Evolutionary conservation across 2,888 invertebrate species (phyloP).

Genomic region (Criorhina ranunculi): DNA sequence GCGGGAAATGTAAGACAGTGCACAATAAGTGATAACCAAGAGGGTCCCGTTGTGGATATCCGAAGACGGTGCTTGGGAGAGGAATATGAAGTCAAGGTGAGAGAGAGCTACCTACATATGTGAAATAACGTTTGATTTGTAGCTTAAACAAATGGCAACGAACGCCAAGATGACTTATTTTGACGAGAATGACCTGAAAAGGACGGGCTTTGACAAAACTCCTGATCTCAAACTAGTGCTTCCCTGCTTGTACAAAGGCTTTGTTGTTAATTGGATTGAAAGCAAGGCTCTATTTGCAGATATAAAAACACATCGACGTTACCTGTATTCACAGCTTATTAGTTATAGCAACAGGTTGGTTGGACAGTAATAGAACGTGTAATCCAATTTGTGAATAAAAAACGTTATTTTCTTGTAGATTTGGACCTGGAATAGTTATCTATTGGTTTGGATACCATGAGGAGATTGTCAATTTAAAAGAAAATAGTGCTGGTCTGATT

Average conservation of each 20-base stretch:
- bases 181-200: constrained; percentile 92
- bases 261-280: constrained; percentile 97
- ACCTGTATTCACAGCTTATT: constrained; percentile 92
- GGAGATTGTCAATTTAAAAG: constrained; percentile 85
- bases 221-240: constrained; percentile 96
- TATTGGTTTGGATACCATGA: constrained; percentile 97
- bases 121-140: constrained; percentile 10
- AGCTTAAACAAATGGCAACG: constrained; percentile 82
- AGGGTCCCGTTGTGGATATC: constrained; percentile 92
- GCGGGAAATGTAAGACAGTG: constrained; percentile 86
- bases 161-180: constrained; percentile 87
- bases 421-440: constrained; percentile 96
- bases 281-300: constrained; percentile 98
- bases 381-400: neutral
- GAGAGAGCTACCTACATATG: no score
- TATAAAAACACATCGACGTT: constrained; percentile 91
- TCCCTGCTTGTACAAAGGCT: constrained; percentile 93
- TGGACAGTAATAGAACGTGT: neutral
- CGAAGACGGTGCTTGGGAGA: constrained; percentile 92
- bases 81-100: constrained; percentile 91
- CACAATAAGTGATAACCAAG: constrained; percentile 92
- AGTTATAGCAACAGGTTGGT: constrained; percentile 92
- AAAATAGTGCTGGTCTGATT: constrained; percentile 87
- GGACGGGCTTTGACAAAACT: constrained; percentile 96
- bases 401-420: constrained; percentile 85